Base-by-base conservation (phyloP, 2,888 invertebrate genomes). In the Tetanocera ferruginea region DNA sequence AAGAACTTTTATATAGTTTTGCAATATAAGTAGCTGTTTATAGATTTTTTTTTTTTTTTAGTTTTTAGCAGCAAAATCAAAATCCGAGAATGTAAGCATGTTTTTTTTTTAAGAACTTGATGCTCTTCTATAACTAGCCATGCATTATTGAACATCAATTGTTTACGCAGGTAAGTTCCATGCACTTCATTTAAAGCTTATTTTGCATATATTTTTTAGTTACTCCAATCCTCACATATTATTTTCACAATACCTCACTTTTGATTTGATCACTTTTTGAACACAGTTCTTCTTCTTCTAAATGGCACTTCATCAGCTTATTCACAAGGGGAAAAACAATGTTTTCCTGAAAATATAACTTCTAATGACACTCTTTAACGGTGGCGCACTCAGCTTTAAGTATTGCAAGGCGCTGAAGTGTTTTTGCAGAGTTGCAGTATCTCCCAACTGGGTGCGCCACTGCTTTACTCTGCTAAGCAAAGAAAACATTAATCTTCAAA, bases 351-450 rank as follows among this genome's bases (percentile, higher is more conserved):
- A 55, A 73, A 77, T 79, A 78, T 79, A 83, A 81, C 81, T 83
- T 82, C 82, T 81, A 83, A 84, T 84, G 84, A 83, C 84, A 84
- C 84, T 84, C 84, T 83, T 55, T 55, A 43, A 43, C 43, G 14
- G 43, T 43, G 43, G 14, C 43, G 11, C 43, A 43, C 43, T 11
- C 43, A 43, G 43, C 14, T 43, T 43, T 11, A 11, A 43, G 14
- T 43, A 43, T 43, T 14, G 8, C 37, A 4, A 37, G 8, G 14
- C 43, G 43, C 43, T 6, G 43, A 14, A 11, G 43, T 14, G 2
- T 6, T 43, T 43, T 43, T 43, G 43, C 11, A 6, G 14, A 11
- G 43, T 43, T 8, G 37, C 31, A n/a, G n/a, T n/a, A n/a, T n/a
- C n/a, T n/a, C 37, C 43, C 14, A 4, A 43, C 43, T 43, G 43